Evolutionary conservation across 2,888 invertebrate genomes (phyloP).

Genomic region (Ryuthela nishihirai): DNA sequence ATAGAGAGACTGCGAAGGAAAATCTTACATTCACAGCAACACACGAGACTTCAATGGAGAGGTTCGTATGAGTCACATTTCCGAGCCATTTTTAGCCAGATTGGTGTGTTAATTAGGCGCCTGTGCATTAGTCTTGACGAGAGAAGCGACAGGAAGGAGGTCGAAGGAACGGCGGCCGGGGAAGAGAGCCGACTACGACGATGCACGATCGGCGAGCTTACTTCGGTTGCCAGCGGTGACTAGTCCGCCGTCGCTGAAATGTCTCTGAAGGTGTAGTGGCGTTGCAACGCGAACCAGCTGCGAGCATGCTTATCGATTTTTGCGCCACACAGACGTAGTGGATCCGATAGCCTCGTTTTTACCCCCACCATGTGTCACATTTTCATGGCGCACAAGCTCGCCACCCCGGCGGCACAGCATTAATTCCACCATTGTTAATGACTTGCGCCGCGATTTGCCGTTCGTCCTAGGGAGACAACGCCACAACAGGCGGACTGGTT

Average conservation of each 20-base stretch:
- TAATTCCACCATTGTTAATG: constrained; percentile 40
- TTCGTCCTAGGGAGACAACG: constrained; percentile 1
- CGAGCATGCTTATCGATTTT: constrained; percentile 26
- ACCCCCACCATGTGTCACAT: constrained; percentile 37
- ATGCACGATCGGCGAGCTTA: constrained; percentile 17
- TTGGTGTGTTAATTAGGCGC: constrained; percentile 37
- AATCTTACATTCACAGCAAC: too few relatives aligned
- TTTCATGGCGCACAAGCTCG: constrained; percentile 32
- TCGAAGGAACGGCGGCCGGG: too few relatives aligned
- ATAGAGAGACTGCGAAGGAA: too few relatives aligned
- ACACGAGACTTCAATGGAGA: too few relatives aligned
- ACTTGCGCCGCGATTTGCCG: constrained; percentile 38
- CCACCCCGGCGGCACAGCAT: constrained; percentile 28
- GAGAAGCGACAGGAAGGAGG: too few relatives aligned
- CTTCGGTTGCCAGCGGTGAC: too few relatives aligned
- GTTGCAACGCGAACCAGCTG: constrained; percentile 30
- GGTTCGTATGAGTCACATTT: neutral
- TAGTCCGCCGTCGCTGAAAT: too few relatives aligned
- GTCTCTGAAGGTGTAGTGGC: too few relatives aligned
- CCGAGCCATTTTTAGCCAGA: constrained; percentile 39
- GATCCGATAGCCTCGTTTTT: constrained; percentile 28
- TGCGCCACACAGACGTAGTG: constrained; percentile 20
- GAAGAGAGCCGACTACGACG: constrained; percentile 2
- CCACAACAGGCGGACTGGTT: neutral
- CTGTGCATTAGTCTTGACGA: constrained; percentile 20